Evolutionary conservation across 1,140 invertebrate species (phyloP), one percentile per base, ranked within the genome.

Genomic region (Ditylenchus dipsaci): DNA sequence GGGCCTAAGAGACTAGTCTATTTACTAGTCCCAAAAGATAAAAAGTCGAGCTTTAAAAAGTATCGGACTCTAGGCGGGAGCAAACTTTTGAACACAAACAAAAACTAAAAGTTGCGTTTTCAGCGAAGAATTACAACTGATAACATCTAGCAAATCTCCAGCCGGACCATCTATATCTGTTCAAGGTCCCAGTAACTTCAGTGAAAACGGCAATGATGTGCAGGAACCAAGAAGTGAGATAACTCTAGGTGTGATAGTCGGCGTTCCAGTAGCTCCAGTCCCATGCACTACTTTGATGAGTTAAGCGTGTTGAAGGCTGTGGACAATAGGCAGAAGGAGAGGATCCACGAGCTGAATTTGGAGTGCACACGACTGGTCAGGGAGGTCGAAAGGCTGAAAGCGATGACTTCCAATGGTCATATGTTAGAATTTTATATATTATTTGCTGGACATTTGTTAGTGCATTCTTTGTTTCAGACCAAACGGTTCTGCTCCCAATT

Each of bases 251-350:
- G 49, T 17, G 49, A 53, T 53, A 53, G 67, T 68, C 66, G 67
- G 9, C 17, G 19, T 70, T 56, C 63, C 23, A 65, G 23, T 13
- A 26, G 19, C 30, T 60, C 68, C 23, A 19, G 23, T 30, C 71
- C 68, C 1, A 49, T 43, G 29, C 59, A 30, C n/a, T 61, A 8
- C 29, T 61, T 27, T 3, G 59, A 77, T 42, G 73, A 75, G 60
- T 26, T 75, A n/a, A 26, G 38, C 21, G 49, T 75, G 67, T 58
- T 75, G 21, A 58, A 63, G 17, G 45, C 47, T 38, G 27, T 79
- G 19, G 66, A 74, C 47, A 79, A 78, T 53, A 43, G 62, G 49
- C 76, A 76, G 43, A 79, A 76, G 45, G 71, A 63, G 19, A 45
- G 49, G 43, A 79, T 76, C 43, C 33, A 64, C 21, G 19, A 57